Base-by-base conservation (phyloP, 2,888 invertebrate genomes). In the Heteromurus nitidus region DNA sequence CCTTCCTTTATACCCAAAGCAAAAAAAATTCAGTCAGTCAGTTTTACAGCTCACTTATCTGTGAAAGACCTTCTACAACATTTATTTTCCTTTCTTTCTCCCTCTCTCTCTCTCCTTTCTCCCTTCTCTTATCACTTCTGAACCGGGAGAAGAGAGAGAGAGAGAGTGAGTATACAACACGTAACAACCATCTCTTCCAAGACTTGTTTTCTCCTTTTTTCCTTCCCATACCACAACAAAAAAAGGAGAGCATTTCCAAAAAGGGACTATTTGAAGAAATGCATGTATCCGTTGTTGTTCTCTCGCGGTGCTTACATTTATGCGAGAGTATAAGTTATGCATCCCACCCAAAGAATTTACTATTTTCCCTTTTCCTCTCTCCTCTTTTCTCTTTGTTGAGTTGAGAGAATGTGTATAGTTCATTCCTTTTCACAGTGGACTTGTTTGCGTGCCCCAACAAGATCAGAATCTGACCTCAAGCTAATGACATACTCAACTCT, bases 41-140 rank as follows among this genome's bases (percentile, higher is more conserved):
- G 80, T 73, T 80, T 80, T 80, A 80, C 80, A 80, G 80, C 80
- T 80, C 80, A 80, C 80, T 80, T 80, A 80, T 80, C 80, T 73
- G 68, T 80, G 73, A 74, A 80, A 80, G 80, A 80, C 80, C 80
- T 80, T 80, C 80, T 80, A 80, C 80, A 72, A 80, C 80, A 80
- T 80, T 80, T 80, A 72, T 80, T 80, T 80, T 79, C 65, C 70
- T 64, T 79, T 67, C 62, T 53, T 79, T 79, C 44, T 28, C 65
- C 44, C 11, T 64, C 36, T 36, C 50, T 42, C 58, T 30, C 22
- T 67, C 65, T 28, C 65, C 44, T 20, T 64, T 53, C 53, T 53
- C 50, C 58, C 44, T n/a, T 67, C 65, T 31, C 53, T 72, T 80
- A 74, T 73, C 80, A 80, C 80, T 80, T 68, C 47, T 47, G 74